A percentile compares a stretch with the other conserved stretches of the same genome.
These are phyloP conservation scores for Novumbra hubbsi DNA, from an alignment of 2,797 vertebrate species.

Conservation along the genomic window DNA sequence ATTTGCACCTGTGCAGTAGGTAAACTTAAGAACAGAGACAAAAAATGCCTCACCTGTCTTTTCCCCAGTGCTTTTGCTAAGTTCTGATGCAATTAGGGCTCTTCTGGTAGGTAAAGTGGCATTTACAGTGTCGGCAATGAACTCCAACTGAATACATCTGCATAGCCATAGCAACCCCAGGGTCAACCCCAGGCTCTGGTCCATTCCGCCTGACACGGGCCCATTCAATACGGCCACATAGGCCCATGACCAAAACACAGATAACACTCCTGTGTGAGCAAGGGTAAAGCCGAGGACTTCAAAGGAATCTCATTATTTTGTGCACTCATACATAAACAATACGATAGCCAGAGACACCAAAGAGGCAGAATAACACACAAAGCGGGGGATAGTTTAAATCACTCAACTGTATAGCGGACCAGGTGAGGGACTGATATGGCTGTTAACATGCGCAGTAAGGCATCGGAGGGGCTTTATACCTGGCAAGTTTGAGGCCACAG, in stretches of 20 bases:
- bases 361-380: not conserved
- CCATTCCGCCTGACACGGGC: not conserved
- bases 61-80: not conserved
- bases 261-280: not conserved
- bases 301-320: not conserved
- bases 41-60: not conserved
- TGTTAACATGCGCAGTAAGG: not conserved
- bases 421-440: not conserved
- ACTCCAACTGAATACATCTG: not conserved
- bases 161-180: not conserved
- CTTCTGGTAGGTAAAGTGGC: not conserved
- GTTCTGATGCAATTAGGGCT: not conserved
- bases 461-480: not conserved
- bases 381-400: not conserved
- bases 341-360: not conserved
- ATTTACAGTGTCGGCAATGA: not conserved
- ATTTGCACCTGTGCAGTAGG: not conserved
- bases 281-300: not conserved
- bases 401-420: not conserved
- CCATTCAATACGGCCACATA: not conserved
- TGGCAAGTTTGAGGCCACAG: not conserved
- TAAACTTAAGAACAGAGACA: too few species aligned
- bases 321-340: conserved; percentile 2
- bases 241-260: not conserved
- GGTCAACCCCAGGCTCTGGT: not conserved